phyloP scores from a whole-genome alignment of 1,140 invertebrate genomes.

The Sminthurides bifidus region DNA sequence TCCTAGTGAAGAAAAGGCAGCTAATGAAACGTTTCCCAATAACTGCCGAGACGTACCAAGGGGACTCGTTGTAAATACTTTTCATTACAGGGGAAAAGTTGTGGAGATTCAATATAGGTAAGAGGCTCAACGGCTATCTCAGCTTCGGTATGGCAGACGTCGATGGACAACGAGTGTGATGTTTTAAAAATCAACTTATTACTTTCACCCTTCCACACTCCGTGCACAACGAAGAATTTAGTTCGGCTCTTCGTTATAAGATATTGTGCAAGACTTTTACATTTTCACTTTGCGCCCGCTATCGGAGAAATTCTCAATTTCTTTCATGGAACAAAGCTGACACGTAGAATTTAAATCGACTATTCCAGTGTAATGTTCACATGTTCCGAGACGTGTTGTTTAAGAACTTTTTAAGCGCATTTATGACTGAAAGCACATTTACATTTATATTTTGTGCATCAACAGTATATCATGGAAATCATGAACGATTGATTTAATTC shows the following conservation, averaged over 20 bases:
- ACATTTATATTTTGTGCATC: too few species aligned
- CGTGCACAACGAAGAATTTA: neutral
- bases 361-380: too few species aligned
- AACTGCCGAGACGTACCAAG: neutral
- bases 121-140: neutral
- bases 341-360: too few species aligned
- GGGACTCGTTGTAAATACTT: neutral
- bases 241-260: neutral
- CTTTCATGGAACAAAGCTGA: too few species aligned
- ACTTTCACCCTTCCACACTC: neutral
- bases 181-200: neutral
- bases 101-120: neutral
- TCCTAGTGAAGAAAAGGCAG: neutral
- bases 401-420: too few species aligned
- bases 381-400: too few species aligned
- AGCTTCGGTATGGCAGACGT: too few species aligned
- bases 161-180: neutral
- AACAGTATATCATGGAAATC: too few species aligned
- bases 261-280: neutral
- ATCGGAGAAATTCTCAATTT: neutral
- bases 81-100: neutral
- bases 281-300: neutral
- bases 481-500: too few species aligned
- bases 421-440: too few species aligned
- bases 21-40: neutral